Base-by-base conservation (phyloP, 2,797 vertebrate genomes). In the Pelodytes ibericus region DNA sequence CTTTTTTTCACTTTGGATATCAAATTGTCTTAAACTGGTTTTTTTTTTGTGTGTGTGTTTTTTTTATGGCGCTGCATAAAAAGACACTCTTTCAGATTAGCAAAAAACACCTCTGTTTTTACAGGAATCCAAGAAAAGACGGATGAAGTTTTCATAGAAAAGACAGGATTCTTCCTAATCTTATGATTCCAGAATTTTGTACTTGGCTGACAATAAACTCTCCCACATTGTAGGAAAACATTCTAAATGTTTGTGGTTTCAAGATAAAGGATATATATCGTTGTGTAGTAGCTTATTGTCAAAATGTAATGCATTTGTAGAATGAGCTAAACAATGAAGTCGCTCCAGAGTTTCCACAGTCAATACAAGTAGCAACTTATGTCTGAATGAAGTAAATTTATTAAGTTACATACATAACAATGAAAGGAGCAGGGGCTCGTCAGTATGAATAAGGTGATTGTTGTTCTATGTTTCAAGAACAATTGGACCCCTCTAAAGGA, bases 11-110 rank as follows among this genome's bases (percentile, higher is more conserved):
- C 69, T 13, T 15, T 49, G 61, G 60, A 60, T 72, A 78, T 78
- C 69, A 78, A 66, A 78, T 78, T 78, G 75, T 78, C 75, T 60
- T 72, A 72, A 77, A 31, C 15, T 15, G n/a, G n/a, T n/a, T n/a
- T n/a, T n/a, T n/a, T n/a, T n/a, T n/a, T n/a, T n/a, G n/a, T n/a
- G n/a, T n/a, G n/a, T n/a, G 25, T 18, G 31, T 44, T 77, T 71
- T 63, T 71, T 58, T 71, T 31, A 71, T 77, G 66, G 26, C 60
- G 31, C 26, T 57, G 60, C 49, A 71, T 77, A 64, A 77, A 53
- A 71, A 71, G 74, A 57, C 26, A 57, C 67, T 71, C 47, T 72
- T 65, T 78, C 75, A 60, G 22, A 72, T 66, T 78, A 53, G 53
- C 30, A 11, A 18, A 15, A 71, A 71, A 65, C 68, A 59, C 51